These are phyloP conservation scores for Magallana gigas DNA, from an alignment of 1,140 invertebrate species.

Conservation along the genomic window DNA sequence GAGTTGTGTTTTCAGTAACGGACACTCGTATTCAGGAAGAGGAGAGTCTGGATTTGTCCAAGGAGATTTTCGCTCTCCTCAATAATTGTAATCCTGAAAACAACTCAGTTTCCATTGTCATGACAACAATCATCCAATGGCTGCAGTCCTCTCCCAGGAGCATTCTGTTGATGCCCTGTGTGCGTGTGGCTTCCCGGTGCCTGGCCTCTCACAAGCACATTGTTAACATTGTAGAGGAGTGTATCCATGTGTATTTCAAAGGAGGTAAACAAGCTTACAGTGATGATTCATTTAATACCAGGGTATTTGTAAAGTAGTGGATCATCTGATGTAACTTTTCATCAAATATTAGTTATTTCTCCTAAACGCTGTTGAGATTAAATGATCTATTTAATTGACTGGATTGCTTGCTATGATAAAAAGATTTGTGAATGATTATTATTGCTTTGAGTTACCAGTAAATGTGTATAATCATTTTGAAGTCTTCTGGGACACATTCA, in stretches of 20 bases:
- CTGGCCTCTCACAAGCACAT: conserved; percentile 75
- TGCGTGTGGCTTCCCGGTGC: conserved; percentile 70
- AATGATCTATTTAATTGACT: too few relatives aligned
- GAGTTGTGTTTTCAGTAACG: conserved; percentile 63
- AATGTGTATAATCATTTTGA: too few relatives aligned
- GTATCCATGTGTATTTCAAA: conserved; percentile 75
- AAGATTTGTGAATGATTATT: too few relatives aligned
- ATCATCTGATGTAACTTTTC: too few relatives aligned
- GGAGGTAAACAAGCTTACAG: conserved; percentile 63
- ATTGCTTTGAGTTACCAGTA: too few relatives aligned
- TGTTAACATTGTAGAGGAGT: conserved; percentile 73
- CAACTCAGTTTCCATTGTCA: conserved; percentile 78
- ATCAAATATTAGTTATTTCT: too few relatives aligned
- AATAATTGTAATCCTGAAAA: conserved; percentile 79
- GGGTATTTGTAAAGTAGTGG: too few relatives aligned
- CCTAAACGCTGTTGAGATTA: too few relatives aligned
- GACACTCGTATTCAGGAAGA: conserved; percentile 81
- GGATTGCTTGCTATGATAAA: too few relatives aligned
- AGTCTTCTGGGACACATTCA: too few relatives aligned
- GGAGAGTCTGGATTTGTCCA: conserved; percentile 81
- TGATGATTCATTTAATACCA: too few relatives aligned
- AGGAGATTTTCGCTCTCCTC: conserved; percentile 79
- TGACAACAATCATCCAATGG: conserved; percentile 80
- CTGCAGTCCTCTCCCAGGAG: conserved; percentile 73
- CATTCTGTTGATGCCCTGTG: conserved; percentile 73